Evolutionary conservation across 2,888 invertebrate genomes (phyloP).

Genomic region (Drosophila acutilabella): DNA sequence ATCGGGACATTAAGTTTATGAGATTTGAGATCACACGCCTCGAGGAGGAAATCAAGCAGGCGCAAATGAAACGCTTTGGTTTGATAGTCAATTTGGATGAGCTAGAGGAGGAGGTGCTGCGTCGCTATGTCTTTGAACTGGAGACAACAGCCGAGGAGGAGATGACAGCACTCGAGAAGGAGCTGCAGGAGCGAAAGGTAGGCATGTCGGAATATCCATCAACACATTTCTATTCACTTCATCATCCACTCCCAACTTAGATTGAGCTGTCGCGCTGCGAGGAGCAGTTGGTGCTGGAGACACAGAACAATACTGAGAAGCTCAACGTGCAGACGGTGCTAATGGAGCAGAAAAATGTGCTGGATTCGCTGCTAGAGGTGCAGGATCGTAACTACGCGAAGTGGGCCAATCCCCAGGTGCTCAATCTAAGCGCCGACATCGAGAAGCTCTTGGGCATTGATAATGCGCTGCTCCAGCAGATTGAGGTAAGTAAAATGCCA

Average conservation of each 20-base stretch:
- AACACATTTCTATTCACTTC: not conserved
- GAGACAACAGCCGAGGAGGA: slow-evolving; percentile 86
- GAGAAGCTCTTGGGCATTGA: slow-evolving; percentile 79
- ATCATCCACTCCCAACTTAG: slow-evolving; percentile 10
- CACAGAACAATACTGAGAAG: slow-evolving; percentile 86
- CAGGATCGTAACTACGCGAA: slow-evolving; percentile 82
- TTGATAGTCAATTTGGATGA: slow-evolving; percentile 86
- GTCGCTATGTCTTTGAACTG: slow-evolving; percentile 86
- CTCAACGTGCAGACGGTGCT: slow-evolving; percentile 86
- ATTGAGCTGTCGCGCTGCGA: slow-evolving; percentile 74
- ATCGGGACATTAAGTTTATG: slow-evolving; percentile 89
- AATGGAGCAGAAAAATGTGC: slow-evolving; percentile 86
- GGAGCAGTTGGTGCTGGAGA: slow-evolving; percentile 84
- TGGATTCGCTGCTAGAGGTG: slow-evolving; percentile 84
- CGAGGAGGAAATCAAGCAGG: slow-evolving; percentile 86
- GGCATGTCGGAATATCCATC: not conserved
- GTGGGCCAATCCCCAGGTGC: slow-evolving; percentile 66
- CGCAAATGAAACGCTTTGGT: slow-evolving; percentile 87
- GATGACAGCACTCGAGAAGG: slow-evolving; percentile 84
- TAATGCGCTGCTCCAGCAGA: slow-evolving; percentile 86
- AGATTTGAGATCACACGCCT: slow-evolving; percentile 86
- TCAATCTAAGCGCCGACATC: slow-evolving; percentile 77
- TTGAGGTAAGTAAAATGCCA: slow-evolving; percentile 84
- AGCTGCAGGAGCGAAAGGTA: slow-evolving; percentile 85
- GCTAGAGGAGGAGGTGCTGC: slow-evolving; percentile 87